Percentiles rank a stretch among this genome's conserved stretches.
Conservation (phyloP, 2,888 invertebrate genomes). For the Minunthozetes semirufus region DNA sequence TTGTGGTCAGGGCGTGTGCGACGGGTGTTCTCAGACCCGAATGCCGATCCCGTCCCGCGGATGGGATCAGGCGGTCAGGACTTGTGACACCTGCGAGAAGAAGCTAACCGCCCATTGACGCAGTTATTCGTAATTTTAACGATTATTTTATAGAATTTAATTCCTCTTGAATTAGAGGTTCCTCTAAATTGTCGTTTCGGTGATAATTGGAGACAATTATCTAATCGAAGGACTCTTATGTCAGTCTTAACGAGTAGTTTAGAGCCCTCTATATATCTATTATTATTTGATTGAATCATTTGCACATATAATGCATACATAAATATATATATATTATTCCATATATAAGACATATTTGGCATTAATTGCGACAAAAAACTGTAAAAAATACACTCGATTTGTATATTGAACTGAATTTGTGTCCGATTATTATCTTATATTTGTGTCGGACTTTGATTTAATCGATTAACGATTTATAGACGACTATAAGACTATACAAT, state of each 20-base stretch:
- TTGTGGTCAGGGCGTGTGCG: constrained; percentile 66
- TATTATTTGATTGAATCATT: too few relatives aligned
- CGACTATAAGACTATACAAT: neutral
- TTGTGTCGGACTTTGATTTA: neutral
- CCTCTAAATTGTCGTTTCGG: neutral
- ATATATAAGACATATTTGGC: neutral
- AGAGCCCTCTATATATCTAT: too few relatives aligned
- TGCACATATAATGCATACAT: neutral
- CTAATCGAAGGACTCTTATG: neutral
- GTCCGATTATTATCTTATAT: neutral
- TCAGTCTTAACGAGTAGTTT: neutral
- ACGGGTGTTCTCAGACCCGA: constrained; percentile 50
- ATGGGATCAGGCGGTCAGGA: constrained; percentile 53
- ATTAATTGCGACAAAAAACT: neutral
- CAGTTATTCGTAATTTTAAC: neutral
- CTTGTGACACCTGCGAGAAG: constrained; percentile 49
- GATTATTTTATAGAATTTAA: neutral
- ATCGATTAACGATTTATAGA: neutral
- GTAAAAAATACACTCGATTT: constrained; percentile 5
- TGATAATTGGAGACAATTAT: neutral
- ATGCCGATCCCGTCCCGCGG: constrained; percentile 51
- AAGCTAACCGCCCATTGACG: constrained; percentile 10
- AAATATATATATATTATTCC: neutral
- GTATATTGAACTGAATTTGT: neutral
- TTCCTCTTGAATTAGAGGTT: neutral